phyloP scores from a whole-genome alignment of 1,140 invertebrate species.

The Gryllus bimaculatus region DNA sequence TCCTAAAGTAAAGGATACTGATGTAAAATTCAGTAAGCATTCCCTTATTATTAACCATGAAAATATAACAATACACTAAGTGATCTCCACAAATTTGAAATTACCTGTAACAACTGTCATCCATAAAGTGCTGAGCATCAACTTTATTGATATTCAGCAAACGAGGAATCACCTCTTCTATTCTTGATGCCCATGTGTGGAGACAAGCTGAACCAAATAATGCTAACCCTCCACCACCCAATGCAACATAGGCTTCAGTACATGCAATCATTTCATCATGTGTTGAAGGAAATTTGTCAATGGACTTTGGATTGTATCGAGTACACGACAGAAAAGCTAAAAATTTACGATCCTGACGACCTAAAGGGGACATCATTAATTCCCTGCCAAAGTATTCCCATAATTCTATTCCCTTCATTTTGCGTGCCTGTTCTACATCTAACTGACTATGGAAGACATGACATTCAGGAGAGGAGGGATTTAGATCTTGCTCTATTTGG shows the following conservation, averaged over 20 bases:
- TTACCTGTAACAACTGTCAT: conserved; percentile 76
- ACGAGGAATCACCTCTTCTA: conserved; percentile 54
- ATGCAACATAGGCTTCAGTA: conserved; percentile 73
- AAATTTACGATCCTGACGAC: conserved; percentile 65
- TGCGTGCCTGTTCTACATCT: conserved; percentile 56
- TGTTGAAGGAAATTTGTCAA: conserved; percentile 35
- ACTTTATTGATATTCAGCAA: conserved; percentile 51
- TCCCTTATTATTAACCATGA: not conserved
- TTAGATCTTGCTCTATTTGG: conserved; percentile 55
- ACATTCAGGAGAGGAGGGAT: conserved; percentile 44
- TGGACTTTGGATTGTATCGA: conserved; percentile 49
- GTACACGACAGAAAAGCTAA: conserved; percentile 84
- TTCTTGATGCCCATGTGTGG: conserved; percentile 73
- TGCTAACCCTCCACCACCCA: conserved; percentile 83
- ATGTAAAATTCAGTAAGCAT: too few relatives aligned
- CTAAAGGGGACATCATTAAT: conserved; percentile 57
- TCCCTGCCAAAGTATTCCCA: conserved; percentile 75
- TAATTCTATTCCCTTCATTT: conserved; percentile 65
- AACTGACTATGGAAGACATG: conserved; percentile 61
- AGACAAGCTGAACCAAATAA: conserved; percentile 83
- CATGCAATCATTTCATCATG: conserved; percentile 64
- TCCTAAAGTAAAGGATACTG: too few relatives aligned
- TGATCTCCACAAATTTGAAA: not conserved
- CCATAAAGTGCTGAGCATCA: conserved; percentile 63
- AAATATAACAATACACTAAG: not conserved